phyloP scores from a whole-genome alignment of 2,888 invertebrate species.

The Oligia strigilis region DNA sequence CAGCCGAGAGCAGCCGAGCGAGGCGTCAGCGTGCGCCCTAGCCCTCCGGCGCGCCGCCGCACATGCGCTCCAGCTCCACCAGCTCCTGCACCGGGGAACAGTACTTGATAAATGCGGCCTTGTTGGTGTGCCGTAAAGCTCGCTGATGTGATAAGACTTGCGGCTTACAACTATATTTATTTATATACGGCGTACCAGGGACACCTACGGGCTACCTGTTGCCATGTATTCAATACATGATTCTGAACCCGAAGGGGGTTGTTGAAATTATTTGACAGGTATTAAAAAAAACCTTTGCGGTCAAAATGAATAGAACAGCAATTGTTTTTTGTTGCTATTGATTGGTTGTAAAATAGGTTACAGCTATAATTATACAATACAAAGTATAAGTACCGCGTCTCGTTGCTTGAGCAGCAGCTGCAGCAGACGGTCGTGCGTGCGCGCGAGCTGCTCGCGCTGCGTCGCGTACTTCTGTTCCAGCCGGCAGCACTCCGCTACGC shows the following conservation, averaged over 20 bases:
- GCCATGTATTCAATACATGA: no score
- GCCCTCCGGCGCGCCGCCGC: conserved; percentile 84
- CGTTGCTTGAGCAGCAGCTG: conserved; percentile 89
- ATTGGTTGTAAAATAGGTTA: not conserved
- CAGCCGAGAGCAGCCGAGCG: conserved; percentile 26
- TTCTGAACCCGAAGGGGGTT: not conserved
- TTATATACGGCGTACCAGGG: not conserved
- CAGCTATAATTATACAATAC: not conserved
- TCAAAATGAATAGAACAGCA: no score
- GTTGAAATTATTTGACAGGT: not conserved
- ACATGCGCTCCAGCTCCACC: conserved; percentile 82
- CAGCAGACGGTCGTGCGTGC: conserved; percentile 94
- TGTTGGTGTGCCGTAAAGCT: not conserved
- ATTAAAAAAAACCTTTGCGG: no score
- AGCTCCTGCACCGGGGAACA: conserved; percentile 78
- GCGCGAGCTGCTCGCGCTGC: conserved; percentile 93
- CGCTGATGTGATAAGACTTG: not conserved
- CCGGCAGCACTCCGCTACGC: conserved; percentile 96
- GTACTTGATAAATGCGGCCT: not conserved
- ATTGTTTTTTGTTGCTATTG: not conserved
- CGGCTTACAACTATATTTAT: not conserved
- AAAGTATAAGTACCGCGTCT: conserved; percentile 77
- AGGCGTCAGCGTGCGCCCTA: conserved; percentile 63
- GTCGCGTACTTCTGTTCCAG: conserved; percentile 94
- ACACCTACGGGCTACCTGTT: not conserved